Evolutionary conservation across 2,888 invertebrate species (phyloP).

Genomic region (Meiosimyza decipiens): DNA sequence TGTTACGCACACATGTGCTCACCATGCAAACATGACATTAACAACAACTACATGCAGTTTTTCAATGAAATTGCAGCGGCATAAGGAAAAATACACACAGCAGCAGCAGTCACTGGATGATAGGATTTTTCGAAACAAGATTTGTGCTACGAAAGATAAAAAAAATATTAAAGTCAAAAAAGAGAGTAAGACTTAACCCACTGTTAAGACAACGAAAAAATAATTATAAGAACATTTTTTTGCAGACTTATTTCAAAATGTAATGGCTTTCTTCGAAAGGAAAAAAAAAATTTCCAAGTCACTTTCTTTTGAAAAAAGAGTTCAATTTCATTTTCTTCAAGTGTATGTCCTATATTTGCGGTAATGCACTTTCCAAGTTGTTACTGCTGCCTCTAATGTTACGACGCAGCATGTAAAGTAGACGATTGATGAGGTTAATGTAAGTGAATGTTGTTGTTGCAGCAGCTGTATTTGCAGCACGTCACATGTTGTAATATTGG

Average conservation of each 20-base stretch:
- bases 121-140: slow-evolving; percentile 41
- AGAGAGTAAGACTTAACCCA: background rate
- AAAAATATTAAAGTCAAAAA: background rate
- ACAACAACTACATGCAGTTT: slow-evolving; percentile 31
- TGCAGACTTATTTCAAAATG: too few relatives aligned
- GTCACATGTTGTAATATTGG: slow-evolving; percentile 5
- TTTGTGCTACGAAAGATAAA: background rate
- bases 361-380: slow-evolving; percentile 18
- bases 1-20: slow-evolving; percentile 12
- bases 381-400: slow-evolving; percentile 1
- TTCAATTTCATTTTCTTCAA: too few relatives aligned
- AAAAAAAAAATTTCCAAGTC: too few relatives aligned
- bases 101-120: slow-evolving; percentile 35
- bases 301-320: too few relatives aligned
- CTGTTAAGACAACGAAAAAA: too few relatives aligned
- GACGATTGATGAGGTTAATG: slow-evolving; percentile 55
- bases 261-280: too few relatives aligned
- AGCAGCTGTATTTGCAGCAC: background rate
- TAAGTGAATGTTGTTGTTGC: background rate
- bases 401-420: slow-evolving; percentile 41
- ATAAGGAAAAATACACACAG: too few relatives aligned
- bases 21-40: slow-evolving; percentile 15
- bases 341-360: slow-evolving; percentile 7
- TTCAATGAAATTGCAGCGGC: slow-evolving; percentile 17
- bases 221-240: too few relatives aligned